phyloP scores from a whole-genome alignment of 2,113 vertebrate species.

The Xenopus borealis region DNA sequence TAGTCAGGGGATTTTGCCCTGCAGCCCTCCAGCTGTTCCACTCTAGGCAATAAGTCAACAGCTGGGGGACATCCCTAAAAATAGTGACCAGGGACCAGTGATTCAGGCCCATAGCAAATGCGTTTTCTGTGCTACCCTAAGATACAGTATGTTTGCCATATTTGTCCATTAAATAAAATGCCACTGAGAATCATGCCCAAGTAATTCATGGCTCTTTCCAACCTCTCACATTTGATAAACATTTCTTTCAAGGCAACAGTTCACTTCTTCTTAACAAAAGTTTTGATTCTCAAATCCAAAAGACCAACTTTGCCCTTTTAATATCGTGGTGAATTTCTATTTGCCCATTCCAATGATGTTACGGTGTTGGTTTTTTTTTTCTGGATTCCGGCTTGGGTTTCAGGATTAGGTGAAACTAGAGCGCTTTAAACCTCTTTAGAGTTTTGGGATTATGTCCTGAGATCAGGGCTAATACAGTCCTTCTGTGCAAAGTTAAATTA shows the following conservation, averaged over 20 bases:
- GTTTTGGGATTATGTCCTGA: conserved; percentile 79
- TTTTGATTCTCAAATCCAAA: conserved; percentile 73
- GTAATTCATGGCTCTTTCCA: conserved; percentile 39
- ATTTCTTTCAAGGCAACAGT: conserved; percentile 51
- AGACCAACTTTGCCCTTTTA: conserved; percentile 77
- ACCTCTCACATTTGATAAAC: conserved; percentile 54
- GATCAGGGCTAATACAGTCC: conserved; percentile 66
- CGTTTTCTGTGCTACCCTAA: no score
- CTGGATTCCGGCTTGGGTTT: conserved; percentile 81
- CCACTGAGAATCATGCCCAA: conserved; percentile 17
- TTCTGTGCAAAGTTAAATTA: conserved; percentile 70
- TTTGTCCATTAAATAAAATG: neutral
- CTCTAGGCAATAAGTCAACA: no score
- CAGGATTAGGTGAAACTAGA: conserved; percentile 97
- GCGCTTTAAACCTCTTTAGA: conserved; percentile 88
- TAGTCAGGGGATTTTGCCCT: no score
- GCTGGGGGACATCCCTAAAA: no score
- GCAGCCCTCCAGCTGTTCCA: no score
- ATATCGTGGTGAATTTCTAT: conserved; percentile 77
- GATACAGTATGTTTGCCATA: no score
- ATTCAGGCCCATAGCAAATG: no score
- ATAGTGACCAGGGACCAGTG: no score
- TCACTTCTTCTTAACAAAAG: conserved; percentile 57
- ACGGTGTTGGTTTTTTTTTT: conserved; percentile 71
- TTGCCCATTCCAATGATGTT: conserved; percentile 75